These are phyloP conservation scores for Neuroscelio doddi DNA, from an alignment of 2,888 invertebrate genomes.

Conservation along the genomic window DNA sequence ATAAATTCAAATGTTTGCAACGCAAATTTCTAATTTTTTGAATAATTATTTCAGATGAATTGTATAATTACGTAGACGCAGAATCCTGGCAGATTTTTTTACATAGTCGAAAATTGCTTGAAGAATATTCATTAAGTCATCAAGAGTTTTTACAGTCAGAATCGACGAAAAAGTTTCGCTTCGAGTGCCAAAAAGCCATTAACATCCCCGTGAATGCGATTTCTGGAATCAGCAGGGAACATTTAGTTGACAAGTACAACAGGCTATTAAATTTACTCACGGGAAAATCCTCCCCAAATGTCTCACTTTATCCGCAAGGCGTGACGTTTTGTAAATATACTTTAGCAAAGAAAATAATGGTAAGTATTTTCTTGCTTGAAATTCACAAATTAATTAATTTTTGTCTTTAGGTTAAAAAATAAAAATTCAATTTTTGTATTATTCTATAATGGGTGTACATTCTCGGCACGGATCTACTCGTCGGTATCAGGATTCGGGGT, in stretches of 20 bases:
- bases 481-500: too few relatives aligned
- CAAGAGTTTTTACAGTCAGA: slow-evolving; percentile 77
- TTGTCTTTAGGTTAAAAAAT: too few relatives aligned
- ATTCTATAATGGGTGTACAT: too few relatives aligned
- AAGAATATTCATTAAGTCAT: slow-evolving; percentile 76
- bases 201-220: slow-evolving; percentile 92
- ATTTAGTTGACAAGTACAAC: slow-evolving; percentile 84
- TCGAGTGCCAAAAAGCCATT: slow-evolving; percentile 89
- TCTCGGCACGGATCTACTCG: too few relatives aligned
- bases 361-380: slow-evolving; percentile 71
- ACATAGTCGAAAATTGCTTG: slow-evolving; percentile 75
- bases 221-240: slow-evolving; percentile 82
- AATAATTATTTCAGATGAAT: slow-evolving; percentile 33
- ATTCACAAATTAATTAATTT: too few relatives aligned
- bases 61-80: slow-evolving; percentile 20
- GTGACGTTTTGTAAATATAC: slow-evolving; percentile 78
- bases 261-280: slow-evolving; percentile 81
- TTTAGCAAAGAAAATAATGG: slow-evolving; percentile 83
- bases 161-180: slow-evolving; percentile 82
- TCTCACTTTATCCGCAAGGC: slow-evolving; percentile 84
- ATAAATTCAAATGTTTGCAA: slow-evolving; percentile 2
- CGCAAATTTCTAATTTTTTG: neutral
- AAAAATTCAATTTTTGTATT: too few relatives aligned
- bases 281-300: slow-evolving; percentile 79
- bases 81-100: slow-evolving; percentile 75